Base-by-base conservation (phyloP, 2,888 invertebrate species). In the Athalia cordata region DNA sequence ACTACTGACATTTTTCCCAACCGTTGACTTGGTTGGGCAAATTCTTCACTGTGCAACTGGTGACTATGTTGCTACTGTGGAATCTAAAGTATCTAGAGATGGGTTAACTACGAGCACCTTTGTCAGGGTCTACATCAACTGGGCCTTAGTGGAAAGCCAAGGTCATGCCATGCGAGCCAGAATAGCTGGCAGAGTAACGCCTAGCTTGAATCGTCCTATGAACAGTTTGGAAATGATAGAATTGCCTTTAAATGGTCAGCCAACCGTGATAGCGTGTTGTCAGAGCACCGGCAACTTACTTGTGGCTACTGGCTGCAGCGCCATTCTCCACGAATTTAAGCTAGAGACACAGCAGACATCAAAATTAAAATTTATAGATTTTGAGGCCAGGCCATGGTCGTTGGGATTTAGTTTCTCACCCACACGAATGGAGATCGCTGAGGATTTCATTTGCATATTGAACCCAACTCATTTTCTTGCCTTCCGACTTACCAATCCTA, bases 171-270 rank as follows among this genome's bases (percentile, higher is more conserved):
- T 94, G 92, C 90, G 94, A 79, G 94, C 94, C 15, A 91, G 95
- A 76, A 95, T 95, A 78, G 95, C 95, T 3, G 95, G 95, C 0
- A 91, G 94, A 84, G 95, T 95, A 0, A 95, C 95, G 9, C 95
- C 95, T 0, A 94, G 94, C 72, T 92, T 93, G 8, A 93, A 93
- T 81, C 91, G 94, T 79, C 92, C 93, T 0, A 92, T 93, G 82
- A 92, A 93, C 79, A 92, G 91, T 81, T 91, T 94, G 75, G 95
- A 95, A 89, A 95, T 95, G 91, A 95, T 96, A 80, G 95, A 95
- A 87, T 90, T 96, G 66, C 95, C 95, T 0, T 89, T 94, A 4
- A 92, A 92, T 78, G 87, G 90, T 61, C 92, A 93, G 70, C 94
- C 95, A 0, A 92, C 92, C 79, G 88, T 91, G 65, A 92, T 95